Evolutionary conservation across 2,888 invertebrate species (phyloP).

Genomic region (Caenorhabditis panamensis): DNA sequence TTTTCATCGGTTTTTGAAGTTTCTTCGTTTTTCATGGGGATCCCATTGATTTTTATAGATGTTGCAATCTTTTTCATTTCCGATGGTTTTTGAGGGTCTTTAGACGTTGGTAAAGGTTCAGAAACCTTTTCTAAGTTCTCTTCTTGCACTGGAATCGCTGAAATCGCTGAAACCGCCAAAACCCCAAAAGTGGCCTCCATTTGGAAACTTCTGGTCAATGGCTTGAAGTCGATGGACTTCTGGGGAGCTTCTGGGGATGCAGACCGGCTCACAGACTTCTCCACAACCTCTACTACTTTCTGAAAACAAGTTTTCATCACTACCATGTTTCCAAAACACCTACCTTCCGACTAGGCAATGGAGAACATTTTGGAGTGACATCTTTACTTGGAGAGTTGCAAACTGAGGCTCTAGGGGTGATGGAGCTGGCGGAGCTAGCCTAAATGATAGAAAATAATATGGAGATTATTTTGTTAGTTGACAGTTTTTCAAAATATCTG

Average conservation of each 20-base stretch:
- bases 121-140: slow-evolving; percentile 19
- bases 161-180: no score
- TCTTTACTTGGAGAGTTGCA: slow-evolving; percentile 57
- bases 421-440: slow-evolving; percentile 48
- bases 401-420: slow-evolving; percentile 54
- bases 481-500: no score
- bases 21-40: slow-evolving; percentile 19
- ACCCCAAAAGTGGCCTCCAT: slow-evolving; percentile 47
- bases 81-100: not conserved
- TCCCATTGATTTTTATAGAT: slow-evolving; percentile 52
- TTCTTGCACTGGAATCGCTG: no score
- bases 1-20: slow-evolving; percentile 1
- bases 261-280: not conserved
- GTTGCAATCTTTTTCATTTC: slow-evolving; percentile 37
- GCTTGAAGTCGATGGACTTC: slow-evolving; percentile 7
- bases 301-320: not conserved
- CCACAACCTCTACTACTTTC: not conserved
- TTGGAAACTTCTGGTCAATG: slow-evolving; percentile 41
- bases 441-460: not conserved
- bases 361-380: slow-evolving; percentile 59
- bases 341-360: slow-evolving; percentile 37
- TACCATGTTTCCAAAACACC: not conserved
- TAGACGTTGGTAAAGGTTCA: not conserved
- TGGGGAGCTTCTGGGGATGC: slow-evolving; percentile 15
- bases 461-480: no score